phyloP scores from a whole-genome alignment of 2,113 vertebrate species.

The Pomatostomus ruficeps region DNA sequence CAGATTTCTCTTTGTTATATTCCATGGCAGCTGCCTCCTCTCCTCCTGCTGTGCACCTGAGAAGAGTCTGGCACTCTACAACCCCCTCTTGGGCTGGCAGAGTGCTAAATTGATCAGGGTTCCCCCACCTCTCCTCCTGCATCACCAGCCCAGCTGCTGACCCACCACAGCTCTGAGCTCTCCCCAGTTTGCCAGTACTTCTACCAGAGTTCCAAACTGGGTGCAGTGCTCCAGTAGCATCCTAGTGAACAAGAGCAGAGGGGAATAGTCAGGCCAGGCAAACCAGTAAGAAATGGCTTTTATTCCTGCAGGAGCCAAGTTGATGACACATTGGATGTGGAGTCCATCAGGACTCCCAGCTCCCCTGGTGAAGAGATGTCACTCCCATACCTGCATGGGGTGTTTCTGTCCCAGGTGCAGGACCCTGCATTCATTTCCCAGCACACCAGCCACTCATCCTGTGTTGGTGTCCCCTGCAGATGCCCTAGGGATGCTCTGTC shows the following conservation, averaged over 20 bases:
- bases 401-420: accelerated
- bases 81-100: neutral
- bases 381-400: accelerated
- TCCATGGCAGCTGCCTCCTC: neutral
- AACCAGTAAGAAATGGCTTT: neutral
- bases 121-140: neutral
- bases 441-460: neutral
- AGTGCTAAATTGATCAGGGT: neutral
- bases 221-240: neutral
- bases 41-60: neutral
- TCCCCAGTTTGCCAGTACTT: neutral
- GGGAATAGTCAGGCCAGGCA: neutral
- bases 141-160: neutral
- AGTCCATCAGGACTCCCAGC: neutral
- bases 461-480: neutral
- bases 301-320: neutral
- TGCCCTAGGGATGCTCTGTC: neutral
- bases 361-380: accelerated
- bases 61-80: neutral
- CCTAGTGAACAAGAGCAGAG: neutral
- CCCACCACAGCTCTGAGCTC: neutral
- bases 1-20: neutral
- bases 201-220: neutral
- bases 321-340: neutral
- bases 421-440: neutral